These are phyloP conservation scores for Leuciscus waleckii DNA, from an alignment of 2,797 vertebrate species.

Conservation along the genomic window DNA sequence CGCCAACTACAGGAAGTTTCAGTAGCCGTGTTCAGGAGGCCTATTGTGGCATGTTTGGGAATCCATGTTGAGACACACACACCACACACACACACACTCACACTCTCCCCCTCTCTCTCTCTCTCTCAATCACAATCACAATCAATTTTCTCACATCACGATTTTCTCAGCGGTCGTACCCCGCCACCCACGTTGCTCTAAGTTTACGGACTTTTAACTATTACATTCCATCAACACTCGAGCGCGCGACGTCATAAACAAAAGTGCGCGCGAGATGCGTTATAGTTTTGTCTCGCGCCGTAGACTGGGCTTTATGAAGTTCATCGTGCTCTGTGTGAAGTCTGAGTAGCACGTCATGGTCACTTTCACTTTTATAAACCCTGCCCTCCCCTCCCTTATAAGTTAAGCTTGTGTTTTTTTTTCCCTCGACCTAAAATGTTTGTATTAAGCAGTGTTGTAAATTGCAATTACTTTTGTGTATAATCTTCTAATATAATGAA, in stretches of 20 bases:
- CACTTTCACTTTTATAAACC: neutral
- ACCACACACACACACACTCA: neutral
- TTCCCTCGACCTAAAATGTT: neutral
- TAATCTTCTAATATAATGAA: neutral
- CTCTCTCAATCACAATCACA: constrained; percentile 4
- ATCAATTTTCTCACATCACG: constrained; percentile 4
- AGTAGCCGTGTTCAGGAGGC: constrained; percentile 16
- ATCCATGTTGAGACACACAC: constrained; percentile 50
- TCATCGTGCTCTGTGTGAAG: neutral
- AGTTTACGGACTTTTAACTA: constrained; percentile 12
- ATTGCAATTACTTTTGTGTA: neutral
- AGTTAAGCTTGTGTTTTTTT: neutral
- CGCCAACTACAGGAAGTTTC: constrained; percentile 43
- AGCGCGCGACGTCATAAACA: neutral
- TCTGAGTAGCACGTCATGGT: neutral
- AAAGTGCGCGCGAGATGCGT: neutral
- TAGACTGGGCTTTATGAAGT: neutral
- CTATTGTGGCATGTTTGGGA: constrained; percentile 49
- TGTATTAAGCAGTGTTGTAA: neutral
- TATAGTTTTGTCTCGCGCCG: neutral
- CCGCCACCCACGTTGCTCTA: constrained; percentile 22
- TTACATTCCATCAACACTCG: neutral
- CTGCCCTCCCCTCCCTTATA: neutral
- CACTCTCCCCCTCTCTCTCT: neutral
- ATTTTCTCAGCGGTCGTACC: constrained; percentile 5